These are phyloP conservation scores for Phthorimaea operculella DNA, from an alignment of 1,140 invertebrate genomes.

Conservation along the genomic window DNA sequence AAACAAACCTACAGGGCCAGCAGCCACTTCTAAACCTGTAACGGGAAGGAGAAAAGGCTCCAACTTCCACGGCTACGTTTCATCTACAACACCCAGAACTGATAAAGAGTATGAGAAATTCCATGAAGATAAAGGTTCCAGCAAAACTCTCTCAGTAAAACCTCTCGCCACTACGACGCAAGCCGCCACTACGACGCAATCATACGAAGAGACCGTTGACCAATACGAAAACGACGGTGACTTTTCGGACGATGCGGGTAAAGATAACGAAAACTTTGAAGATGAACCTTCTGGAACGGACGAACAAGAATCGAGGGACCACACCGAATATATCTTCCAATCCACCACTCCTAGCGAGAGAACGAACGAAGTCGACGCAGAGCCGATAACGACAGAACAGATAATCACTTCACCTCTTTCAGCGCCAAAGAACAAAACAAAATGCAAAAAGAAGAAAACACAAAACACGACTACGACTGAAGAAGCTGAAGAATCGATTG, in stretches of 20 bases:
- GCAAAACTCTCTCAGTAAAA: not conserved
- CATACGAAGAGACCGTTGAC: conserved; percentile 14
- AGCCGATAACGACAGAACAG: conserved; percentile 26
- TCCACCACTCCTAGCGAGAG: conserved; percentile 22
- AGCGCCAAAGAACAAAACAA: conserved; percentile 40
- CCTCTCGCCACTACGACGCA: not conserved
- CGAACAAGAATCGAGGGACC: conserved; percentile 31
- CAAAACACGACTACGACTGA: conserved; percentile 10
- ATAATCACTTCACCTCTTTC: conserved; percentile 26
- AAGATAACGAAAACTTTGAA: conserved; percentile 10
- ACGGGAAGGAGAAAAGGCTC: conserved; percentile 46
- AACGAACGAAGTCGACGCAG: conserved; percentile 28
- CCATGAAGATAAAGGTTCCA: not conserved
- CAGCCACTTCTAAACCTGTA: conserved; percentile 13
- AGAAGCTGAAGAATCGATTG: conserved; percentile 5
- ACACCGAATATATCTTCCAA: conserved; percentile 46
- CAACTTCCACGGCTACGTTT: conserved; percentile 51
- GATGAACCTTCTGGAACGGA: conserved; percentile 17
- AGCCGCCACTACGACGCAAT: not conserved
- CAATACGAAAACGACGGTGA: conserved; percentile 12
- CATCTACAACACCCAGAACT: conserved; percentile 23
- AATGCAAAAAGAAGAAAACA: conserved; percentile 56
- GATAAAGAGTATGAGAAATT: conserved; percentile 12
- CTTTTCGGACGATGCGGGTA: conserved; percentile 14
- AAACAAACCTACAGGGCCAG: conserved; percentile 25